Base-by-base conservation (phyloP, 2,797 vertebrate genomes). In the Remorina albescens region DNA sequence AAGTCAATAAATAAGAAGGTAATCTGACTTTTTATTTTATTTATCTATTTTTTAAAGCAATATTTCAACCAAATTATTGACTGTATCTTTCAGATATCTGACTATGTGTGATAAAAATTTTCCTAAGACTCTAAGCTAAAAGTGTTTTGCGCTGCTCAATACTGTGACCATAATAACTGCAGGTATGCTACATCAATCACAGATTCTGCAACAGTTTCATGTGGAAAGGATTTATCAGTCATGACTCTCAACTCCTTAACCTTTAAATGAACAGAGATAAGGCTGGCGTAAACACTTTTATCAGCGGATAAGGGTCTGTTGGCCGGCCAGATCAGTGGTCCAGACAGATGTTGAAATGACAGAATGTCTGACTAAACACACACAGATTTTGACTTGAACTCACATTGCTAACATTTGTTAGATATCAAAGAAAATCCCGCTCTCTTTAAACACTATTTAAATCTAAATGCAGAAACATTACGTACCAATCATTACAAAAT, bases 251-350 rank as follows among this genome's bases (percentile, higher is more conserved):
- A 80, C 79, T 83, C 68, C 61, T 76, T 59, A 85, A 71, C 74
- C 79, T 76, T 87, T 82, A 84, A 86, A 85, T 74, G 72, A 68
- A 75, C 68, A 81, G 76, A 71, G 88, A 92, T 90, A 90, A 82
- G 67, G 36, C 41, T n/a, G 67, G 65, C 37, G 66, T 83, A 86
- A 91, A 87, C 82, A 85, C 70, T 71, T 81, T 85, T 86, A 92
- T 86, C 86, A 81, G 72, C 75, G 70, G 82, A 87, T 86, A 86
- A 76, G 69, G 69, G 79, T 72, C n/a, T 75, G 72, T 49, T 63
- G 62, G 67, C 62, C 42, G 73, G 83, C 76, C 67, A 60, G 67
- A 80, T 82, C 83, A 82, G 57, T 1, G 8, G 88, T 42, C 74
- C 71, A 78, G 77, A 86, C 77, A 76, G 63, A 85, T 87, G 86